phyloP scores from a whole-genome alignment of 1,140 invertebrate genomes.

The Tetramorium simillimum region DNA sequence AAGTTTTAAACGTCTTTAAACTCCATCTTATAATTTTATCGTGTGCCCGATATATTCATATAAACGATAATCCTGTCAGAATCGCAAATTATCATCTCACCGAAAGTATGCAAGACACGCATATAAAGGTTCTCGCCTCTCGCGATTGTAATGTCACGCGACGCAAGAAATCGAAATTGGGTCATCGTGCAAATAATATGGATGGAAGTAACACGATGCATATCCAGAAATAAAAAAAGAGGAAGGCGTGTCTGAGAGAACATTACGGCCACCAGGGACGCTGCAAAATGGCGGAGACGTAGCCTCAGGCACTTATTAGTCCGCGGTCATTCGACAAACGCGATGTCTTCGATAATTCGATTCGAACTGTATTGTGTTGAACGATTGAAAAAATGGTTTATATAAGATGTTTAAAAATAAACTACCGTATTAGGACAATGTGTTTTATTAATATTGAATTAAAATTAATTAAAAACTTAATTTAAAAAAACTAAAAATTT shows the following conservation, averaged over 20 bases:
- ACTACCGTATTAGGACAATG: background rate
- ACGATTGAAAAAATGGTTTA: background rate
- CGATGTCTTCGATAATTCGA: conserved; percentile 2
- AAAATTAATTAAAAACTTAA: too few species aligned
- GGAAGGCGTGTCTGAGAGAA: conserved; percentile 21
- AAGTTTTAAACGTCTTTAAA: background rate
- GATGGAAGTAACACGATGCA: conserved; percentile 12
- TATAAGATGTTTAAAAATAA: conserved; percentile 15
- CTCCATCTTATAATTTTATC: conserved; percentile 1
- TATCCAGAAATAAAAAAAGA: conserved; percentile 24
- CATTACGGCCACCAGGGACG: conserved; percentile 31
- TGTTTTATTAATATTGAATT: background rate
- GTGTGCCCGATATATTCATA: background rate
- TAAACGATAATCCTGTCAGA: conserved; percentile 20
- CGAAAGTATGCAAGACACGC: conserved; percentile 6
- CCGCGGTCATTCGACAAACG: conserved; percentile 12
- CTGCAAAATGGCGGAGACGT: conserved; percentile 13
- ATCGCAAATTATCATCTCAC: conserved; percentile 33
- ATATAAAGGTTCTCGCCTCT: conserved; percentile 22
- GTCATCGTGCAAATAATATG: conserved; percentile 25
- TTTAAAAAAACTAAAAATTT: background rate
- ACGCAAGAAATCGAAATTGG: conserved; percentile 38
- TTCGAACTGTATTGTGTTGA: background rate
- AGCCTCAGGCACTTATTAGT: conserved; percentile 40
- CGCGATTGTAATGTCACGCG: conserved; percentile 20